Evolutionary conservation across 1,140 invertebrate species (phyloP), one percentile per base, ranked within the genome.

Genomic region (Drosophila gunungcola): DNA sequence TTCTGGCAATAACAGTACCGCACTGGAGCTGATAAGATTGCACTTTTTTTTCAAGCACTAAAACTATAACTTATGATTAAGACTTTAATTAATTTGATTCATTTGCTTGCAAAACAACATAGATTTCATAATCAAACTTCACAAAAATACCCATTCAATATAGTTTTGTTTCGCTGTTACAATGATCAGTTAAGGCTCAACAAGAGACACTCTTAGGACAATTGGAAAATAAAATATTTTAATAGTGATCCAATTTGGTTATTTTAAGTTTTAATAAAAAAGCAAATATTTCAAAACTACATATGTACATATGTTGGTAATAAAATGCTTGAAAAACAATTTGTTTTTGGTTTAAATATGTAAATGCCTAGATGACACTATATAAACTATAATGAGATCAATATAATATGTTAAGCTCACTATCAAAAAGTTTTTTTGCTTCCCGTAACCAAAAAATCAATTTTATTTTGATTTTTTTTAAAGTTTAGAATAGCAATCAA

Each of bases 1-100:
- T 49, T 34, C 65, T 48, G 51, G 42, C 52, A 46, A 70, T 38
- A 70, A 56, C 51, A 54, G 41, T 63, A 27, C 60, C 51, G 39
- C 34, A 32, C 46, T 55, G 27, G 48, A 16, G 34, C 49, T 39
- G 48, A 55, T 61, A 61, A 61, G 57, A 16, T 38, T 38, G 3
- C 9, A 39, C 13, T 27, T 51, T 54, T 61, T 55, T 60, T 29
- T 16, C 7, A 53, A 13, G 21, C 21, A 62, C 16, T 41, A 41
- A 21, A 42, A 57, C 39, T 25, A 4, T 4, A 42, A 13, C 16
- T 62, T 27, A 29, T 58, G 38, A n/a, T 32, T 11, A 32, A 4
- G 13, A 16, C 9, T 61, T 16, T 38, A 2, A 38, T 27, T 11
- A 36, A 21, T 10, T 29, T 4, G 11, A 2, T 10, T n/a, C 6